Evolutionary conservation across 2,888 invertebrate genomes (phyloP), one percentile per base, ranked within the genome.

Genomic region (Dryobota labecula): DNA sequence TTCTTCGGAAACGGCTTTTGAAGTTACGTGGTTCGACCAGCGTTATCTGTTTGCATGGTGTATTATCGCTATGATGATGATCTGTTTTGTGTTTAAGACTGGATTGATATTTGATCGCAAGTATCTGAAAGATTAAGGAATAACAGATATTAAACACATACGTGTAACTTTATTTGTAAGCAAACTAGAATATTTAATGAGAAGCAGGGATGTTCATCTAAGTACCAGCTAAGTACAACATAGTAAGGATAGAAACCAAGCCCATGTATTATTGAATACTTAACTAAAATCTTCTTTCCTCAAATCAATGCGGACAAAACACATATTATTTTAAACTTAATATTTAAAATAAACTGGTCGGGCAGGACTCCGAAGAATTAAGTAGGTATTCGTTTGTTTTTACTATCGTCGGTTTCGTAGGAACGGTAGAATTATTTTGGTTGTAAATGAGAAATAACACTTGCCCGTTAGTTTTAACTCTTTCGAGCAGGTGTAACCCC

Each of bases 361-460:
- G 33, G 11, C 27, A 36, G 13, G 27, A 41, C 13, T 33, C 33
- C 13, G 27, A 38, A 6, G 24, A 8, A n/a, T 45, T 24, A n/a
- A 47, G n/a, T n/a, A n/a, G n/a, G n/a, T 36, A 43, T 27, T 54
- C 51, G 20, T 43, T 53, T 13, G 5, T 68, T 49, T 76, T 66
- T 2, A 30, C n/a, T 2, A 33, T 41, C 20, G 7, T 45, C 6
- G 27, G 27, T 74, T 62, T 47, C 51, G 0, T 43, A 53, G 63
- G n/a, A 77, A 36, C 41, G 61, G 18, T 36, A 65, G 11, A 27
- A 58, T 65, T 64, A 57, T 77, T 70, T 81, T 60, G 27, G 27
- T 67, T 69, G n/a, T 62, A 53, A 81, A 82, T 65, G 61, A 76
- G 76, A 76, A 81, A 77, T 64, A 82, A 67, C 60, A 82, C 24